Conservation (phyloP, 2,113 vertebrate genomes). For the Synchiropus splendidus region DNA sequence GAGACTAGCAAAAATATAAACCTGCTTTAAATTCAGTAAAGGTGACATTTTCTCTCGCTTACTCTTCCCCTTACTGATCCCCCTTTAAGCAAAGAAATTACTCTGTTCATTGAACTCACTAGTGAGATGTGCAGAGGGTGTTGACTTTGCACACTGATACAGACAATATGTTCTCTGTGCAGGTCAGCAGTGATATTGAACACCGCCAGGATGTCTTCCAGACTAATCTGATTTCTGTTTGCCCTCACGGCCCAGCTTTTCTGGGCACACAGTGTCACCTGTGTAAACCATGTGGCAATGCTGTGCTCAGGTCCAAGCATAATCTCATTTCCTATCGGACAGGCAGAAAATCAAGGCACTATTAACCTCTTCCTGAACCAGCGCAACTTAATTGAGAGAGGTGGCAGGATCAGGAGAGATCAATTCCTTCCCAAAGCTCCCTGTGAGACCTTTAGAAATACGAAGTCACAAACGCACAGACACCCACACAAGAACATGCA, state of each 20-base stretch:
- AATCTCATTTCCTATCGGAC: conserved; percentile 40
- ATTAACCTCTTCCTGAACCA: conserved; percentile 54
- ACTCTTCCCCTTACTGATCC: too few relatives aligned
- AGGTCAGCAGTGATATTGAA: too few relatives aligned
- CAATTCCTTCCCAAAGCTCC: conserved; percentile 30
- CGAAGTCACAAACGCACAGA: conserved; percentile 1
- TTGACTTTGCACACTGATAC: conserved; percentile 9
- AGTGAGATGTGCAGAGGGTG: neutral
- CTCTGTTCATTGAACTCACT: too few relatives aligned
- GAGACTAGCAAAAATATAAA: too few relatives aligned
- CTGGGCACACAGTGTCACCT: conserved; percentile 9
- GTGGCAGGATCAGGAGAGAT: conserved; percentile 45
- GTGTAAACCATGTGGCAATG: conserved; percentile 22
- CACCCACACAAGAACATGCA: neutral
- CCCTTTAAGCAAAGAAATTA: too few relatives aligned
- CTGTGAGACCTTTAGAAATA: neutral
- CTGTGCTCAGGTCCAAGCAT: conserved; percentile 19
- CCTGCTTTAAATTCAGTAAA: too few relatives aligned
- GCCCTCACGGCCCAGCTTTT: conserved; percentile 3
- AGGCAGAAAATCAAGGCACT: conserved; percentile 60
- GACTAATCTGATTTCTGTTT: conserved; percentile 12
- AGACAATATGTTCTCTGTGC: neutral
- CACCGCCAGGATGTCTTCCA: conserved; percentile 1
- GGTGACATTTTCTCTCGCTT: too few relatives aligned
- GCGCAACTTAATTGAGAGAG: conserved; percentile 51